Evolutionary conservation across 2,888 invertebrate species (phyloP).

Genomic region (Drosophila paramelanica): DNA sequence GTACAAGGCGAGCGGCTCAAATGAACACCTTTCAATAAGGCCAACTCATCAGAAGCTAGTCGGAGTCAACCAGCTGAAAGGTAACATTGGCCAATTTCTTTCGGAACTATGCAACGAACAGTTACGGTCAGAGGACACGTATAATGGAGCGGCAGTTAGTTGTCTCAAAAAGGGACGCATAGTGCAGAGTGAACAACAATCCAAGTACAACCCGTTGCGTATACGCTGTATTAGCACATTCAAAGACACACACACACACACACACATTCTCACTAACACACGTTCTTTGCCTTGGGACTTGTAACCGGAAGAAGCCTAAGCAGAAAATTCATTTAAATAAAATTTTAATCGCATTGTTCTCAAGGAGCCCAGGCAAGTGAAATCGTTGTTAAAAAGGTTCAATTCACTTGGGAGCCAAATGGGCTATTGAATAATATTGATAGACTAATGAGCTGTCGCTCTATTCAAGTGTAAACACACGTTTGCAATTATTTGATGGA

Average conservation of each 20-base stretch:
- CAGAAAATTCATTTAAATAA: conserved; percentile 56
- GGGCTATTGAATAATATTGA: conserved; percentile 44
- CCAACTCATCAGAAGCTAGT: conserved; percentile 42
- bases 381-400: conserved; percentile 43
- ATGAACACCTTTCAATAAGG: conserved; percentile 73
- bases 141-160: conserved; percentile 72
- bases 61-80: conserved; percentile 60
- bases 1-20: conserved; percentile 42
- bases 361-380: conserved; percentile 17
- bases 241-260: conserved; percentile 5
- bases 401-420: conserved; percentile 21
- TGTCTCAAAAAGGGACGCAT: conserved; percentile 45
- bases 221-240: conserved; percentile 41
- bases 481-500: conserved; percentile 66
- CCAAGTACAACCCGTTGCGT: conserved; percentile 26
- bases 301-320: conserved; percentile 31
- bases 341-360: conserved; percentile 53
- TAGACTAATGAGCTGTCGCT: conserved; percentile 41
- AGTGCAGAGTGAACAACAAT: conserved; percentile 42
- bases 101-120: conserved; percentile 33
- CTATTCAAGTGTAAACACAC: conserved; percentile 64
- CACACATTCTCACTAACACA: neutral
- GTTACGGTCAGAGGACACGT: conserved; percentile 76
- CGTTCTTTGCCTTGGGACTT: neutral
- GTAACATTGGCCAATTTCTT: conserved; percentile 67